Evolutionary conservation across 37 sponge, comb jelly and placozoan genomes (phyloP).

Genomic region (Hormiphora californensis): DNA sequence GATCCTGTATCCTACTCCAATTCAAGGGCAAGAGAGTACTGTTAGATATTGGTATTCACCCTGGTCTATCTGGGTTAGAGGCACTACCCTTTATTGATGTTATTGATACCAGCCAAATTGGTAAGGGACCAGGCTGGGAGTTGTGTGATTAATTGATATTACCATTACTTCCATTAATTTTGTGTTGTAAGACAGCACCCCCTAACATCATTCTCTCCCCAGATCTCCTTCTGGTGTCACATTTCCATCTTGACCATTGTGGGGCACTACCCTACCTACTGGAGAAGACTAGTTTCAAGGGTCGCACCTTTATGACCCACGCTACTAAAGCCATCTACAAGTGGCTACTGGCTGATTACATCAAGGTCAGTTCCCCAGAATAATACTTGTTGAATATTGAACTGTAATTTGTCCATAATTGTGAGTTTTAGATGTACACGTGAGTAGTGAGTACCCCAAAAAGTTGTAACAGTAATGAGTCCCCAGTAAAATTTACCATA

Average conservation of each 20-base stretch:
- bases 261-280: slow-evolving; percentile 97
- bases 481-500: too few relatives aligned
- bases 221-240: slow-evolving; percentile 40
- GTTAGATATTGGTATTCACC: slow-evolving; percentile 97
- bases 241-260: slow-evolving; percentile 97
- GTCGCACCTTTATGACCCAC: slow-evolving; percentile 97
- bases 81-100: slow-evolving; percentile 96
- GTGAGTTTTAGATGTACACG: too few relatives aligned
- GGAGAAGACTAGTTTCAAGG: slow-evolving; percentile 91
- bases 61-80: slow-evolving; percentile 89
- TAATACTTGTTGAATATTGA: too few relatives aligned
- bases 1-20: slow-evolving; percentile 93
- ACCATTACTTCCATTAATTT: too few relatives aligned
- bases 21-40: slow-evolving; percentile 92
- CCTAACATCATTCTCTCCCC: too few relatives aligned
- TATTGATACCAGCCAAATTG: slow-evolving; percentile 91
- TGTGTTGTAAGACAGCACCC: too few relatives aligned
- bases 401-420: too few relatives aligned
- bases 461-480: too few relatives aligned
- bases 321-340: slow-evolving; percentile 98
- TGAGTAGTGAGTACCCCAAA: too few relatives aligned
- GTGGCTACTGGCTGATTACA: slow-evolving; percentile 97
- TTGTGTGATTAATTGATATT: not conserved
- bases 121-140: not conserved
- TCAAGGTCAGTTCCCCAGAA: slow-evolving; percentile 77